Conservation (phyloP, 2,797 vertebrate genomes). For the Morus bassanus region DNA sequence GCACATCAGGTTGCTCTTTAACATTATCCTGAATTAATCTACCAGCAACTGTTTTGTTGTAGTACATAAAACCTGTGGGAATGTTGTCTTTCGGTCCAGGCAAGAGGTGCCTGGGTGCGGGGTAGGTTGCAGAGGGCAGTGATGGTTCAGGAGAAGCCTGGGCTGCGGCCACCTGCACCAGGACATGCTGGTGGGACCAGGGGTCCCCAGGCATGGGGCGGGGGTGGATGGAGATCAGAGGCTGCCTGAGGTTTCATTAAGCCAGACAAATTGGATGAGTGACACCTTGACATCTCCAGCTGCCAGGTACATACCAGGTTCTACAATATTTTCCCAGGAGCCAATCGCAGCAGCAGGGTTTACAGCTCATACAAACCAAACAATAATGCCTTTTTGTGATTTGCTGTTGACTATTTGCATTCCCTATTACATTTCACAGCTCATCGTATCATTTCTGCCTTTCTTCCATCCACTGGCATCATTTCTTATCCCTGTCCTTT, state of each 20-base stretch:
- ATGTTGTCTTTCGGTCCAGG: not conserved
- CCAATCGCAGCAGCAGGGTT: not conserved
- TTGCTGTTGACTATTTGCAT: not conserved
- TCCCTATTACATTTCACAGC: not conserved
- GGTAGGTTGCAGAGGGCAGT: not conserved
- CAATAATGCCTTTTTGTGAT: not conserved
- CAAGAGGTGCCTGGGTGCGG: not conserved
- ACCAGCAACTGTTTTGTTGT: not conserved
- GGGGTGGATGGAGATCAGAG: not conserved
- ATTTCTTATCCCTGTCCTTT: not conserved
- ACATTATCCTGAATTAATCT: not conserved
- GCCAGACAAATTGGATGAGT: not conserved
- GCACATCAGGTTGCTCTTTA: not conserved
- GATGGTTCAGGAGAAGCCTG: not conserved
- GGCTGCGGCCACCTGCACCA: not conserved
- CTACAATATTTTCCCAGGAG: not conserved
- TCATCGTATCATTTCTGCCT: not conserved
- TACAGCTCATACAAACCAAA: not conserved
- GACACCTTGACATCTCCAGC: not conserved
- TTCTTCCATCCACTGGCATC: not conserved
- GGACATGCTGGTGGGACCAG: not conserved
- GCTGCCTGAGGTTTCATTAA: not conserved
- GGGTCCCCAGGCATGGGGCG: not conserved
- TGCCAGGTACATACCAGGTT: accelerated
- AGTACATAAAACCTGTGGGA: not conserved